Conservation (phyloP, 2,888 invertebrate genomes). For the Drosophila leonis region DNA sequence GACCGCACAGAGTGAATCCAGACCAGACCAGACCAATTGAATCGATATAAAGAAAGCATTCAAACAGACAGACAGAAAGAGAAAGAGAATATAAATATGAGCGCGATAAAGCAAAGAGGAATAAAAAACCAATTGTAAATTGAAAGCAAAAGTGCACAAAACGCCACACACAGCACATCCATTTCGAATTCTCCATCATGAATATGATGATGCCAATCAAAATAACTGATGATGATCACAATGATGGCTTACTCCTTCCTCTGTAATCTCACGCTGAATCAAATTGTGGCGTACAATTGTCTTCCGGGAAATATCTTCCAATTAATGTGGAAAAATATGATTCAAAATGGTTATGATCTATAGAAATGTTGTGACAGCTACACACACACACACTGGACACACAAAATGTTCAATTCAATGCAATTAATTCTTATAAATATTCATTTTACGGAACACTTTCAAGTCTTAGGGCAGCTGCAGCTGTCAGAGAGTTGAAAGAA, state of each 20-base stretch:
- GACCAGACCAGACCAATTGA: slow-evolving; percentile 51
- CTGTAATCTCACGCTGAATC: slow-evolving; percentile 48
- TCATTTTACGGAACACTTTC: slow-evolving; percentile 43
- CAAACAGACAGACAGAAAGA: slow-evolving; percentile 28
- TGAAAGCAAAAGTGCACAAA: slow-evolving; percentile 51
- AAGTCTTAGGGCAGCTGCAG: slow-evolving; percentile 61
- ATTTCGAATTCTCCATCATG: slow-evolving; percentile 22
- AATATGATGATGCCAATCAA: slow-evolving; percentile 19
- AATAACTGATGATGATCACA: slow-evolving; percentile 24
- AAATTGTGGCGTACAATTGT: slow-evolving; percentile 41
- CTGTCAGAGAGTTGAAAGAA: slow-evolving; percentile 40
- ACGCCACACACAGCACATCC: slow-evolving; percentile 23
- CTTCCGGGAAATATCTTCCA: slow-evolving; percentile 57
- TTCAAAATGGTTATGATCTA: slow-evolving; percentile 40
- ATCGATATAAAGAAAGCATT: slow-evolving; percentile 52
- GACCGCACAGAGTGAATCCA: slow-evolving; percentile 35
- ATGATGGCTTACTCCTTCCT: slow-evolving; percentile 27
- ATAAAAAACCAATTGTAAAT: slow-evolving; percentile 31
- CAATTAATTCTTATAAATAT: slow-evolving; percentile 40
- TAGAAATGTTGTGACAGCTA: slow-evolving; percentile 16
- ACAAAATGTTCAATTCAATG: slow-evolving; percentile 22
- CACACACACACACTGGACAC: background rate
- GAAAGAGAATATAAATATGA: background rate
- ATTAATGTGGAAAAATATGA: slow-evolving; percentile 59
- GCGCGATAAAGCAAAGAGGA: slow-evolving; percentile 1